These are phyloP conservation scores for Tympanuchus pallidicinctus DNA, from an alignment of 2,113 vertebrate genomes.

Conservation along the genomic window DNA sequence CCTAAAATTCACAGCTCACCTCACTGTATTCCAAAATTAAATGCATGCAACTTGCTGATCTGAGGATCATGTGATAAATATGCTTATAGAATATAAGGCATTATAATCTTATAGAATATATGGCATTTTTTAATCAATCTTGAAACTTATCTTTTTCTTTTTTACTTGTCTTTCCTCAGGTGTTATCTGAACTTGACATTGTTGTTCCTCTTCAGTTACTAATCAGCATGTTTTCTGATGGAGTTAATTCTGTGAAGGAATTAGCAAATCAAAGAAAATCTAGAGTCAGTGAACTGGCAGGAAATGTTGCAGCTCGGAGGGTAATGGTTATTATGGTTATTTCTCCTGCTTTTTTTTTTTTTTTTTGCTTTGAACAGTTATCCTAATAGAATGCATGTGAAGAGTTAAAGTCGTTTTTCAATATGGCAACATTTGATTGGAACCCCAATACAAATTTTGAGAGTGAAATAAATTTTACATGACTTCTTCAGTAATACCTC, in stretches of 20 bases:
- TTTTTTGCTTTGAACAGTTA: neutral
- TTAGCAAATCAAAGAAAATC: constrained; percentile 96
- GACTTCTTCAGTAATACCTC: neutral
- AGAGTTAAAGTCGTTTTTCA: neutral
- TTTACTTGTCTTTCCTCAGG: constrained; percentile 77
- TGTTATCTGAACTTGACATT: constrained; percentile 96
- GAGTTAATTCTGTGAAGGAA: constrained; percentile 98
- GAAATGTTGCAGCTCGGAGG: constrained; percentile 89
- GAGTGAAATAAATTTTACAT: neutral
- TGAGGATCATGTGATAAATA: neutral
- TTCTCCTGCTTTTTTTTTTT: neutral
- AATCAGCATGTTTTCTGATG: constrained; percentile 99
- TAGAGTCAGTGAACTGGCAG: constrained; percentile 84
- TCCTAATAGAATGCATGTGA: neutral
- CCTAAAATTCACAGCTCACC: neutral
- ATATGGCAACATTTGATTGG: neutral
- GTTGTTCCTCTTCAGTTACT: constrained; percentile 95
- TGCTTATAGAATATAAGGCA: neutral
- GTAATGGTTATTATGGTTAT: constrained; percentile 80
- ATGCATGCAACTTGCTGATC: neutral
- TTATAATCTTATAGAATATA: neutral
- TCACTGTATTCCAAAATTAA: neutral
- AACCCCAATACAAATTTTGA: neutral
- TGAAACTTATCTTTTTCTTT: constrained; percentile 34
- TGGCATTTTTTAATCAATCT: neutral